Conservation (phyloP, 1,140 invertebrate genomes). For the Chrysomallon squamiferum region DNA sequence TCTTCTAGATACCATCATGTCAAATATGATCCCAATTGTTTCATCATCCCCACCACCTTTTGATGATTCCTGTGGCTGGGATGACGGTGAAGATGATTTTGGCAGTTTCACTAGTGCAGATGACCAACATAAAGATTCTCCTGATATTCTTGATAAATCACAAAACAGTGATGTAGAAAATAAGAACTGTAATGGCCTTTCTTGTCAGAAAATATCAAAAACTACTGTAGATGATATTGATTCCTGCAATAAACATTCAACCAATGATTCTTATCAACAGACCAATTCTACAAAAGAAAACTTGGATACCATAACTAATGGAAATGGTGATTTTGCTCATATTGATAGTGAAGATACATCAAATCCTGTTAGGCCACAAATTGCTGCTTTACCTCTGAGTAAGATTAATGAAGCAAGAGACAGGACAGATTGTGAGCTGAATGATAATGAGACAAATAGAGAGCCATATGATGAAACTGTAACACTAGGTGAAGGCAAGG, state of each 20-base stretch:
- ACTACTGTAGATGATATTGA: too few relatives aligned
- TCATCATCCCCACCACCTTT: conserved; percentile 50
- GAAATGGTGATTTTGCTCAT: conserved; percentile 3
- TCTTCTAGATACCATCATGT: conserved; percentile 25
- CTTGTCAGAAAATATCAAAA: too few relatives aligned
- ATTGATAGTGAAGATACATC: too few relatives aligned
- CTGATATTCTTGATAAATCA: conserved; percentile 14
- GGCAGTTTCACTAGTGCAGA: conserved; percentile 45
- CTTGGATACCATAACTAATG: neutral
- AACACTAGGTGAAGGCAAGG: too few relatives aligned
- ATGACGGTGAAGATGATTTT: conserved; percentile 51
- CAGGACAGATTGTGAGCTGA: too few relatives aligned
- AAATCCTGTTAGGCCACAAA: neutral
- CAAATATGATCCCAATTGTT: conserved; percentile 50
- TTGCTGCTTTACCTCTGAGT: too few relatives aligned
- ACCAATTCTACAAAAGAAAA: too few relatives aligned
- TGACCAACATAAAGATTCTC: neutral
- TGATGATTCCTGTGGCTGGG: conserved; percentile 28
- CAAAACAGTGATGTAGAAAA: neutral
- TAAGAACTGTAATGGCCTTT: neutral
- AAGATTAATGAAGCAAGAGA: too few relatives aligned
- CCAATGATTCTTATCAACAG: too few relatives aligned
- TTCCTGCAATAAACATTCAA: too few relatives aligned
- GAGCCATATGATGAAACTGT: too few relatives aligned
- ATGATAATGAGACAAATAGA: too few relatives aligned